These are phyloP conservation scores for Hippolais icterina DNA, from an alignment of 2,113 vertebrate genomes.

Conservation along the genomic window DNA sequence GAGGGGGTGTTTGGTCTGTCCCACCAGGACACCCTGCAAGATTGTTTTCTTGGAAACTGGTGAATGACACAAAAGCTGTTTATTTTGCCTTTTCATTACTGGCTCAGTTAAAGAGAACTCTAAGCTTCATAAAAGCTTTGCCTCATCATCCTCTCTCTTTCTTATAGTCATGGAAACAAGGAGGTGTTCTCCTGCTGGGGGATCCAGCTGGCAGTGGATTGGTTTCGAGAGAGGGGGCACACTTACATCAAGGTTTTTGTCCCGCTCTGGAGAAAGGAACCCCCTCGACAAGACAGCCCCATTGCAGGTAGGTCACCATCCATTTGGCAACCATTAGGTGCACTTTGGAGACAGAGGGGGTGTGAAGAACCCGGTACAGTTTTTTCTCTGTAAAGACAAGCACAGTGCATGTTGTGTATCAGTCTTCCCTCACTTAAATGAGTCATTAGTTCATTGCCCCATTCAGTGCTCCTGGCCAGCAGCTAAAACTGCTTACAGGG, in stretches of 20 bases:
- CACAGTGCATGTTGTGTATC: neutral
- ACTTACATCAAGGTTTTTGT: constrained; percentile 90
- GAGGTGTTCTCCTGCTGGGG: constrained; percentile 89
- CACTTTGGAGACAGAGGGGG: neutral
- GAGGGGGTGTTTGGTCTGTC: neutral
- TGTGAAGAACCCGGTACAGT: neutral
- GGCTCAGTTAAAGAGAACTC: neutral
- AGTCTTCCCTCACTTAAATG: neutral
- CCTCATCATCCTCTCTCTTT: neutral
- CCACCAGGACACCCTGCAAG: neutral
- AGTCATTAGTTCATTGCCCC: neutral
- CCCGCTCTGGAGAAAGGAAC: constrained; percentile 89
- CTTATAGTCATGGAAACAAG: constrained; percentile 86
- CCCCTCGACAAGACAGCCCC: constrained; percentile 78
- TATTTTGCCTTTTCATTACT: neutral
- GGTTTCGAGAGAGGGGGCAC: constrained; percentile 87
- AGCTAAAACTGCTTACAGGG: neutral
- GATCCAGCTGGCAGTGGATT: constrained; percentile 88
- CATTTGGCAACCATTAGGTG: neutral
- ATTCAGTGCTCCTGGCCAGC: neutral
- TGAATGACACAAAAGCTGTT: neutral
- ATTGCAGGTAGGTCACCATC: constrained; percentile 79
- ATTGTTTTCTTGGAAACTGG: neutral
- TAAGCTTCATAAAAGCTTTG: neutral
- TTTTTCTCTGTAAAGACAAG: neutral